Conservation (phyloP, 2,113 vertebrate species). For the Syrmaticus mikado region DNA sequence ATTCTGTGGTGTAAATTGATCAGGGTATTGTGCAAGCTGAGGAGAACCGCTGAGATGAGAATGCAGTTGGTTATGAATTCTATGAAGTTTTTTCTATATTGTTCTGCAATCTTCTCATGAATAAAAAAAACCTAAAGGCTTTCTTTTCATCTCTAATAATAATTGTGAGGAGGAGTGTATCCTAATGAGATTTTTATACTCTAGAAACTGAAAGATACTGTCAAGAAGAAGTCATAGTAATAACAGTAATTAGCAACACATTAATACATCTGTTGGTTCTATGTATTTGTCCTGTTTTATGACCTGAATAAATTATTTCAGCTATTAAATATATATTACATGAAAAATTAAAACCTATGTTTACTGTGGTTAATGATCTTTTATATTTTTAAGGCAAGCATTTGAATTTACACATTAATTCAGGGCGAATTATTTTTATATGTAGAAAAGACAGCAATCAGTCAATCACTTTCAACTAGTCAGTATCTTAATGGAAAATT, state of each 20-base stretch:
- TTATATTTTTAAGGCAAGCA: not conserved
- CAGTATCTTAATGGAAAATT: not conserved
- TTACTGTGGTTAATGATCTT: constrained; percentile 10
- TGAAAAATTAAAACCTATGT: not conserved
- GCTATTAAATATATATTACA: not conserved
- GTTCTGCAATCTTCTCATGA: not conserved
- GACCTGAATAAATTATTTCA: not conserved
- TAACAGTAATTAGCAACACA: not conserved
- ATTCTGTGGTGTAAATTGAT: not conserved
- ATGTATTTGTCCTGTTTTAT: not conserved
- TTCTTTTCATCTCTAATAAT: not conserved
- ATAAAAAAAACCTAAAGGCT: not conserved
- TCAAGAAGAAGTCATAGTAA: not conserved
- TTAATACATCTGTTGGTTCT: not conserved
- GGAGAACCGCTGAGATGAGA: not conserved
- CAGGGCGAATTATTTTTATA: not conserved
- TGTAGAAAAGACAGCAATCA: not conserved
- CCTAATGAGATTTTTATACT: not conserved
- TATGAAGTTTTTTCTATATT: not conserved
- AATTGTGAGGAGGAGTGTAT: not conserved
- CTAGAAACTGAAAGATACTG: not conserved
- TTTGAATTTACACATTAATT: not conserved
- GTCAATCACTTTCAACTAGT: constrained; percentile 8
- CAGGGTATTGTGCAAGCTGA: not conserved
- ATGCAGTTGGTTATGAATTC: not conserved